Base-by-base conservation (phyloP, 2,113 vertebrate genomes). In the Cyanoderma ruficeps region DNA sequence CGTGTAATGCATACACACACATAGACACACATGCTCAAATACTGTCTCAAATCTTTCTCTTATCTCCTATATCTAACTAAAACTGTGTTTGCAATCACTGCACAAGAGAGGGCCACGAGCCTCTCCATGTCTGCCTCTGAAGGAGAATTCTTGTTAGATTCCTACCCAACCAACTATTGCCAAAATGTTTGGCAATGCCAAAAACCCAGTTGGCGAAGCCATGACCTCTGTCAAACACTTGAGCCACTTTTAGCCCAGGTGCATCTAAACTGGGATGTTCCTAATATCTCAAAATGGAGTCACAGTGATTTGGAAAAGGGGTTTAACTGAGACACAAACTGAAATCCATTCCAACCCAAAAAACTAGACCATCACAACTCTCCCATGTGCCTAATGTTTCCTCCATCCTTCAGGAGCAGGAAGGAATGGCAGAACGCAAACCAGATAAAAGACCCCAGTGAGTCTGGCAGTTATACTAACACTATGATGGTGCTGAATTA, bases 11-110 rank as follows among this genome's bases (percentile, higher is more conserved):
- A 69, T 21, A 41, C 10, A 53, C 9, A 11, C 4, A 31, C 9
- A 39, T 0, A 44, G 23, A 47, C 8, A 25, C 2, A 0, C 2
- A 3, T 24, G 9, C 46, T 72, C 67, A 60, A 37, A 76, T 15
- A 17, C 13, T 33, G 8, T 35, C 70, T 57, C 1, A 1, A 79
- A 72, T 53, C 31, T 79, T 88, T 49, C 41, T 79, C 59, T 44
- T 67, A 22, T 44, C 21, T 82, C 17, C 13, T 15, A 18, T 16
- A 13, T 39, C 33, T 55, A 24, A 12, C 8, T 78, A 79, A 88
- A 91, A 41, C 25, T 33, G 17, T 24, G 10, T 35, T 85, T 79
- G 85, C 80, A 85, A 83, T 46, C 25, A 72, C 63, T 24, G 28
- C 15, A 16, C 11, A 65, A 74, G 24, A 25, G 13, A 69, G 25